Evolutionary conservation across 2,113 vertebrate genomes (phyloP), one percentile per base, ranked within the genome.

Genomic region (Platichthys flesus): DNA sequence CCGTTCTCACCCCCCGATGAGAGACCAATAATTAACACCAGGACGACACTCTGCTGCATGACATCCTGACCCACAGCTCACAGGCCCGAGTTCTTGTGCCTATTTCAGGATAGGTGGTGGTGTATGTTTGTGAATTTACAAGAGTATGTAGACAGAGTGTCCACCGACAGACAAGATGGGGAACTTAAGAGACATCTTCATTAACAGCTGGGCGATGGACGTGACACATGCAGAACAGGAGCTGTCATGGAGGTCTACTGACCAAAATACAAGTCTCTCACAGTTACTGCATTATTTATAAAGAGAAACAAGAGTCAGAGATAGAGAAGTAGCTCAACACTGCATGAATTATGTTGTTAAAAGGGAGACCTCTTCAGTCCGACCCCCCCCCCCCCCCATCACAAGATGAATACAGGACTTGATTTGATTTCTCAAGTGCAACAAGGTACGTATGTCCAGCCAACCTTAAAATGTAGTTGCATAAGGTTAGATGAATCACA

Each of bases 21-120:
- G 66, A 76, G 83, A 80, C 47, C 66, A 78, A 31, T 79, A 78
- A 85, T 82, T 81, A 84, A 74, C 70, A 71, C 49, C 21, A 57
- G 35, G 55, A 67, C 64, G 72, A 74, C 77, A 52, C 67, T 71
- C 54, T 68, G 37, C 58, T 56, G 28, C 63, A 71, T 56, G 65
- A 63, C 79, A 59, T 28, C 45, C 63, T 37, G 79, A 59, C 76
- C 61, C 23, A n/a, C 20, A 82, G 76, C 62, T 63, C 71, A 49
- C 9, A 12, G 13, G 40, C 40, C 40, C 40, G n/a, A 21, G 23
- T 26, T 37, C 31, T 64, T 37, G 15, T 28, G 59, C 24, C 73
- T 89, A 83, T 85, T 85, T 86, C 21, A 65, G 79, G 74, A 58
- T 64, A 9, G 15, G 23, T 51, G 24, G 40, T 71, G 75, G 73